Base-by-base conservation (phyloP, 2,797 vertebrate species). In the Echeneis naucrates region DNA sequence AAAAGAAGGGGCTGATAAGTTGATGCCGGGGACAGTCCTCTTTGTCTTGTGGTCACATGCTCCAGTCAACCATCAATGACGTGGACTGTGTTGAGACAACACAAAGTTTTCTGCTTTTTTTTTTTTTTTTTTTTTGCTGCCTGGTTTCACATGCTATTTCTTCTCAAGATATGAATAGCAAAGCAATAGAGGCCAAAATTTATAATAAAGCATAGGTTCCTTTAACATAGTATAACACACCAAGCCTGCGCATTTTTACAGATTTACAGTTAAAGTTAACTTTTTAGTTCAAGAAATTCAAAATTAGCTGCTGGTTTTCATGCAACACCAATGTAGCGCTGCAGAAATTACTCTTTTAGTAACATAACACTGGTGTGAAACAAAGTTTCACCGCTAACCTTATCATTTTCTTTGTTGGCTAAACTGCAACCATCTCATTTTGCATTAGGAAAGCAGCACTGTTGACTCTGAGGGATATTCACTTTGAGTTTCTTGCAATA, bases 61-160 rank as follows among this genome's bases (percentile, higher is more conserved):
- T 93, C 85, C 87, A 91, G 90, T 90, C 88, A 88, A 83, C 84
- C 90, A 54, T 90, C 92, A 87, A 89, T 90, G 85, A 92, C 87
- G 78, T 53, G 76, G 84, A 88, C 82, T 85, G 83, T 83, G 74
- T 35, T 50, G 52, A 78, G 63, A 79, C 78, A 83, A 68, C 42
- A 44, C 42, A 47, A 1, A 27, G 72, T 75, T 67, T n/a, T n/a
- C n/a, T n/a, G n/a, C n/a, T n/a, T n/a, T n/a, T n/a, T n/a, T n/a
- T n/a, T n/a, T n/a, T n/a, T n/a, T n/a, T 80, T 45, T 45, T 48
- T 30, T 65, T 32, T 80, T 52, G 1, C n/a, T 55, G 61, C 53
- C 17, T 72, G 60, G 16, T 73, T 53, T 65, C 57, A 66, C 13
- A 24, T 47, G 32, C 26, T 27, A 1, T 42, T 37, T 65, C 56